Evolutionary conservation across 1,140 invertebrate species (phyloP), one percentile per base, ranked within the genome.

Genomic region (Acromyrmex heyeri): DNA sequence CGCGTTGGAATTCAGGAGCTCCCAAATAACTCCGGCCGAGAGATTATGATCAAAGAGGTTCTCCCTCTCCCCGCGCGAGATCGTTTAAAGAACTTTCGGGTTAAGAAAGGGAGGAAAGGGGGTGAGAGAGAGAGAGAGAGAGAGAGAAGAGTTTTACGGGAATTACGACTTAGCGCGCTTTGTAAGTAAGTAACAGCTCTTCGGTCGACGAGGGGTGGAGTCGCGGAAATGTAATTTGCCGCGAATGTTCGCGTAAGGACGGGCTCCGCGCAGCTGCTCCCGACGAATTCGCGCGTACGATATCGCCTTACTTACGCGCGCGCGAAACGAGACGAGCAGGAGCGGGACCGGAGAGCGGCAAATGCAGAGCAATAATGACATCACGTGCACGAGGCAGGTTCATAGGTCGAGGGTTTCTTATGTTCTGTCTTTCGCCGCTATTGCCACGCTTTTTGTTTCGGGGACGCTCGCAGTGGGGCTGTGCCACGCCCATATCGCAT

Each of bases 291-390:
- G 64, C 64, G 30, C 48, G 64, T 55, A 69, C 64, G 48, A 38
- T 53, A 72, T 59, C 53, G 79, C 14, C n/a, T 50, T 44, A 38
- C 53, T 34, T 55, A 27, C 62, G 62, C n/a, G 30, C 18, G 24
- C 27, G 70, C 55, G 53, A 12, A 27, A 44, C 76, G 55, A 44
- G 50, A 3, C 0, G 53, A 24, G 12, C 18, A 18, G 30, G 8
- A 18, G 65, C 38, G 48, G 61, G 38, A 44, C 8, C 38, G 38
- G 44, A 6, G 38, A 1, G 38, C 38, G 55, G 61, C 73, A 67
- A 86, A 88, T 89, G 86, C 86, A 76, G 77, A 87, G 87, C 87
- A 89, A 89, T 90, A 89, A 89, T 76, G 76, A 89, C 62, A 78
- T 70, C 78, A 69, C 27, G 59, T 59, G 85, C 50, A 67, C 76